phyloP scores from a whole-genome alignment of 2,113 vertebrate genomes.

The Poeciliopsis retropinna region DNA sequence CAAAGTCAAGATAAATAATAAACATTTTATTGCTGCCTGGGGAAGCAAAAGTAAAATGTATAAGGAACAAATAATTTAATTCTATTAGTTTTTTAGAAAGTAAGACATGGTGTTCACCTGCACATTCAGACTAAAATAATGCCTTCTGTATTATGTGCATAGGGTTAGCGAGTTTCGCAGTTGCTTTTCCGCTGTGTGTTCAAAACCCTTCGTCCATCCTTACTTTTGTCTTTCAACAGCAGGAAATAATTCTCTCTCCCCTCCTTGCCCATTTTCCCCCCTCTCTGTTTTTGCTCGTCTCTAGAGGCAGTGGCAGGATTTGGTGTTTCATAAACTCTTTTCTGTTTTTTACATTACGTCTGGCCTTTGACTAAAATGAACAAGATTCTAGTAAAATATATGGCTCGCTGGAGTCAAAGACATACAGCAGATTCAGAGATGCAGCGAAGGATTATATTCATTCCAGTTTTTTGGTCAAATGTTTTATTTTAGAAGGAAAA shows the following conservation, averaged over 20 bases:
- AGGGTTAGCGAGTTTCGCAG: constrained; percentile 34
- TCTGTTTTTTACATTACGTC: constrained; percentile 76
- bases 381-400: constrained; percentile 23
- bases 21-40: constrained; percentile 56
- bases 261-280: constrained; percentile 30
- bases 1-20: constrained; percentile 67
- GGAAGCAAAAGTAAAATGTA: constrained; percentile 2
- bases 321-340: constrained; percentile 75
- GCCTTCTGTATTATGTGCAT: background rate
- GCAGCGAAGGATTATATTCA: background rate
- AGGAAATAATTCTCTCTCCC: constrained; percentile 70
- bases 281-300: constrained; percentile 52
- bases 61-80: constrained; percentile 48
- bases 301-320: constrained; percentile 59
- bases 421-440: background rate
- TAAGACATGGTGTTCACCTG: background rate
- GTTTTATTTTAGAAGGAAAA: background rate
- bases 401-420: constrained; percentile 10
- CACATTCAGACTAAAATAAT: background rate
- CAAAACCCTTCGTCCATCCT: constrained; percentile 50
- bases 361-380: constrained; percentile 36
- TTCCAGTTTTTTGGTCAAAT: background rate
- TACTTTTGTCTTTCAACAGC: constrained; percentile 61
- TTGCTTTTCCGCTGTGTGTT: constrained; percentile 18
- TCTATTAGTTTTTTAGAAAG: background rate